Evolutionary conservation across 2,797 vertebrate genomes (phyloP), one percentile per base, ranked within the genome.

Genomic region (Falco berigora): DNA sequence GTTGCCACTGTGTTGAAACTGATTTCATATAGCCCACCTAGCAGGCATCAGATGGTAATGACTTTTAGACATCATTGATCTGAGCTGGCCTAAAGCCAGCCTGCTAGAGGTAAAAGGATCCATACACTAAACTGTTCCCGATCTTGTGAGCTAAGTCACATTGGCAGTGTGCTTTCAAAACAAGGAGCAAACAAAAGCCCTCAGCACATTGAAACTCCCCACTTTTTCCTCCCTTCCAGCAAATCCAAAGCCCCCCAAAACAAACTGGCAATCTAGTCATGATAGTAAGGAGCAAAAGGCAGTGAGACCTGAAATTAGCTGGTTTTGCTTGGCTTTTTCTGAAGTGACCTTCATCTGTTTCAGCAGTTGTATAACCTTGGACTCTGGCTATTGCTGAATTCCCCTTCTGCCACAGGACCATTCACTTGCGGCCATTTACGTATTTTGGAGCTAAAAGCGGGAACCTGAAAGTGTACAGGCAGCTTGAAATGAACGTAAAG

Each of bases 61-160:
- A 92, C 90, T 96, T 96, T 42, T 86, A 96, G 75, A 50, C 79
- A 92, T 44, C 82, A 89, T 64, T 96, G 95, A 96, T 95, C 91
- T 62, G 67, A 85, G 59, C 1, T 95, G 92, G 91, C 90, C 83
- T 58, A 30, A 77, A 90, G 91, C 83, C 95, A 95, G 25, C 2
- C 81, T 88, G 53, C 78, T 85, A 84, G 69, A 88, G 49, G 86
- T 71, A 68, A 84, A 92, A 81, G 58, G 63, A 92, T 95, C 88
- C 59, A 36, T 73, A 68, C 6, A 5, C 69, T 71, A 79, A 93
- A 87, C 40, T 10, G 14, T 46, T 83, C 74, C 55, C 1, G 3
- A 20, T 74, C 62, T 61, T 58, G 46, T 1, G 3, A 88, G 53
- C 47, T 50, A 89, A 86, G 90, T 78, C 86, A 40, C 19, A 68